Evolutionary conservation across 30 jellyfish, hydroid and myxozoan genomes (phyloP).

Genomic region (Chironex yamaguchii): DNA sequence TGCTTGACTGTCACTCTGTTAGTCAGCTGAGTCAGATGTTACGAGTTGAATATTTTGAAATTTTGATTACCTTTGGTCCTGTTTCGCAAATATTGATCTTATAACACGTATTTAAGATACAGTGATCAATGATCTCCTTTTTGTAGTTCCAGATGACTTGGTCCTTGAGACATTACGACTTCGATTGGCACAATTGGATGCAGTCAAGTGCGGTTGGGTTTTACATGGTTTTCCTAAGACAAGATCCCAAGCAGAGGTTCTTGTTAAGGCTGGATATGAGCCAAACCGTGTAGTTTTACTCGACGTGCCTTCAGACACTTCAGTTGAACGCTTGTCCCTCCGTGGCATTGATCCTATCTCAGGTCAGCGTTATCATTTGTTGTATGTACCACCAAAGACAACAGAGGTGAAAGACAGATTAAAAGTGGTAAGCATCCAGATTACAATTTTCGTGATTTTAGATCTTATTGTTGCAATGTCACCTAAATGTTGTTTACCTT

Average conservation of each 20-base stretch:
- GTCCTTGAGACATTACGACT: constrained; percentile 64
- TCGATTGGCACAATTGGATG: constrained; percentile 85
- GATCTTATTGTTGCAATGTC: no score
- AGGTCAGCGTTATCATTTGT: constrained; percentile 93
- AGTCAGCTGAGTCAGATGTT: no score
- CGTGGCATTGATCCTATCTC: constrained; percentile 90
- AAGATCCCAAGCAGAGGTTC: constrained; percentile 86
- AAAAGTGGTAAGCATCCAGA: constrained; percentile 87
- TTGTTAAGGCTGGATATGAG: constrained; percentile 75
- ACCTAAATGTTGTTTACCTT: no score
- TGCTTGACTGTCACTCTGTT: no score
- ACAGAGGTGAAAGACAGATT: constrained; percentile 76
- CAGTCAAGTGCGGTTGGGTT: constrained; percentile 96
- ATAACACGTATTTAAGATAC: no score
- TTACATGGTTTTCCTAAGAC: constrained; percentile 96
- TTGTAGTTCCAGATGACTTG: constrained; percentile 97
- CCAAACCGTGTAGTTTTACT: constrained; percentile 89
- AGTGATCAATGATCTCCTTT: no score
- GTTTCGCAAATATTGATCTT: no score
- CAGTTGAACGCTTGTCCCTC: constrained; percentile 82
- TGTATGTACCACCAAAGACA: constrained; percentile 95
- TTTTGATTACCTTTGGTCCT: no score
- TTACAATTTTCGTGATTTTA: no score
- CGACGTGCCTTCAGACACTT: constrained; percentile 85
- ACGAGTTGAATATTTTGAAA: no score